phyloP scores from a whole-genome alignment of 1,140 invertebrate genomes.

The Dinothrombium tinctorium region DNA sequence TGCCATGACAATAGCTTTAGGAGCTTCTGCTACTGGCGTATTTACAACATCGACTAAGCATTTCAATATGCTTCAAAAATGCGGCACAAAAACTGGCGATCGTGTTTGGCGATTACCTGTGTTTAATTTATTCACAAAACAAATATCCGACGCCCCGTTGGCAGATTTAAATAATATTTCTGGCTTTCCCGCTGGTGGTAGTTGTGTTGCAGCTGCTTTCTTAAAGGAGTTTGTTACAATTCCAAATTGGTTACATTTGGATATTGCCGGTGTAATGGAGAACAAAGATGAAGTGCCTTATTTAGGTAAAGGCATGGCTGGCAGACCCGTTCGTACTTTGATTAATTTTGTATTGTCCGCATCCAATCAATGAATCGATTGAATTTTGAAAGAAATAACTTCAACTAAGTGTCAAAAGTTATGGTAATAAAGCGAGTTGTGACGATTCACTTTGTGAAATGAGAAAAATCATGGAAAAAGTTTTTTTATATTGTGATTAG shows the following conservation, averaged over 20 bases:
- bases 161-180: conserved; percentile 35
- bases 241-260: conserved; percentile 60
- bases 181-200: conserved; percentile 30
- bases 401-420: too few species aligned
- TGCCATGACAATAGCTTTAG: conserved; percentile 48
- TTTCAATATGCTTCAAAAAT: conserved; percentile 33
- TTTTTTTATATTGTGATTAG: too few species aligned
- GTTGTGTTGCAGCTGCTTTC: conserved; percentile 69
- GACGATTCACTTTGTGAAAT: too few species aligned
- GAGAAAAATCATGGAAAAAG: too few species aligned
- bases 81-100: conserved; percentile 44
- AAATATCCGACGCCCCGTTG: conserved; percentile 35
- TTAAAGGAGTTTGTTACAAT: conserved; percentile 52
- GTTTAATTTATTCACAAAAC: conserved; percentile 48
- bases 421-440: too few species aligned
- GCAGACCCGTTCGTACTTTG: conserved; percentile 51
- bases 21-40: conserved; percentile 46
- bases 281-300: conserved; percentile 39
- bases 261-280: conserved; percentile 56
- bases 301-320: conserved; percentile 30
- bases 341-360: too few species aligned
- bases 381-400: too few species aligned
- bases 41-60: conserved; percentile 41
- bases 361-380: too few species aligned
- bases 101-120: conserved; percentile 69